Base-by-base conservation (phyloP, 1,140 invertebrate species). In the Nasonia vitripennis region DNA sequence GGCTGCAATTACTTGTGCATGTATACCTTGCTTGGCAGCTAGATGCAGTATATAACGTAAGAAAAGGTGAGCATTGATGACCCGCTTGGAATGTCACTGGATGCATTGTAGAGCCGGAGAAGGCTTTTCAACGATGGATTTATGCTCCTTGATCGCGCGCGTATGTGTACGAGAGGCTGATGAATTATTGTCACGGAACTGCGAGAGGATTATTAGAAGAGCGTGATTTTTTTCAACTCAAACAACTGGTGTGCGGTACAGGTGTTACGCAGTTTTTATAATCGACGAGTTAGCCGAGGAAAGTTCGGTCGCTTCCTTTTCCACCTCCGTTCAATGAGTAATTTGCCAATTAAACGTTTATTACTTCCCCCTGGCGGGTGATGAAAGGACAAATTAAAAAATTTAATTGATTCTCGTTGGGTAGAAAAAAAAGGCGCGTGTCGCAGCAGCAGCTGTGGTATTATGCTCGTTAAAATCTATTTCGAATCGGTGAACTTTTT, bases 1-100 rank as follows among this genome's bases (percentile, higher is more conserved):
- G 34, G 68, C 68, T 71, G 51, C 86, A 70, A 70, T 86, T 87
- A 87, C 87, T 88, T 87, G 67, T 81, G 68, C n/a, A 75, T 41
- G 37, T 48, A 45, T n/a, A 75, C 7, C 5, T 37, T 14, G 17
- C 73, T 9, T 34, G 73, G 27, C 34, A 48, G 20, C 37, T 9
- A n/a, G 74, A 77, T 51, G 41, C 75, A 41, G 67, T 83, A 55
- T 85, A 85, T 86, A 89, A 83, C 62, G 77, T 85, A 85, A 87
- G 86, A 85, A 81, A 34, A 71, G 68, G 55, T 12, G 31, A 6
- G 23, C 27, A 71, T 71, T 11, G 31, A 71, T n/a, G 23, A 27
- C n/a, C 5, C 12, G 68, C 55, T 62, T 7, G 17, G 51, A 14
- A 20, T 55, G 41, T 45, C 41, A 45, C 41, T 45, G 41, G 41